These are phyloP conservation scores for Caenorhabditis doughertyi DNA, from an alignment of 2,888 invertebrate genomes.

Conservation along the genomic window DNA sequence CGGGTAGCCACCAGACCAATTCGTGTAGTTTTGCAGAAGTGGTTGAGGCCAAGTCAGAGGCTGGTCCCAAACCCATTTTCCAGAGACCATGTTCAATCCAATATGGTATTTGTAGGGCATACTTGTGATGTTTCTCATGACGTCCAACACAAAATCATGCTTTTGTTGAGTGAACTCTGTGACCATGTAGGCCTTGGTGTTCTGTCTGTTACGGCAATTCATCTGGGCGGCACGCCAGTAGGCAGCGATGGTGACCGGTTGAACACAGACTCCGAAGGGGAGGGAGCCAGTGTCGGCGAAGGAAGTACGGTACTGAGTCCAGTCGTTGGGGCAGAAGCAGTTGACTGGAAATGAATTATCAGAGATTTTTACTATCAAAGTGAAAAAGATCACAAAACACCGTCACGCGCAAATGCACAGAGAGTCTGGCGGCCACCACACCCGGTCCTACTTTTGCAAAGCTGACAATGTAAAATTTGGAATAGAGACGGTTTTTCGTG, in stretches of 20 bases:
- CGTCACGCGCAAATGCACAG: too few relatives aligned
- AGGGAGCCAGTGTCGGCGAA: slow-evolving; percentile 5
- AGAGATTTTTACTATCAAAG: too few relatives aligned
- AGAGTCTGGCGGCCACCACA: too few relatives aligned
- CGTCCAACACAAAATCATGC: slow-evolving; percentile 31
- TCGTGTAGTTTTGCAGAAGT: background rate
- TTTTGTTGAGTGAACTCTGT: slow-evolving; percentile 37
- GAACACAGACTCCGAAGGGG: slow-evolving; percentile 43
- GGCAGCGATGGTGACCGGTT: slow-evolving; percentile 3
- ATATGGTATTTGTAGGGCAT: slow-evolving; percentile 44
- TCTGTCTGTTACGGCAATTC: slow-evolving; percentile 19
- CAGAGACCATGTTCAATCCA: slow-evolving; percentile 9
- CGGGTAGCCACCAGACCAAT: background rate
- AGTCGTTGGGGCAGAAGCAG: slow-evolving; percentile 54
- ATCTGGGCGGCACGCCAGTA: slow-evolving; percentile 48
- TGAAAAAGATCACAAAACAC: too few relatives aligned
- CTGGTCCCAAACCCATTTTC: background rate
- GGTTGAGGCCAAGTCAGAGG: background rate
- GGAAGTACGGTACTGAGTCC: slow-evolving; percentile 45
- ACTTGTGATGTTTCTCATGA: background rate
- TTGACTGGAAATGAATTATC: slow-evolving; percentile 39
- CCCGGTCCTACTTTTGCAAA: too few relatives aligned
- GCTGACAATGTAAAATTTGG: too few relatives aligned
- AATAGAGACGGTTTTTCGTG: too few relatives aligned
- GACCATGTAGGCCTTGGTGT: slow-evolving; percentile 9